Base-by-base conservation (phyloP, 2,113 vertebrate genomes). In the Pitta sordida region DNA sequence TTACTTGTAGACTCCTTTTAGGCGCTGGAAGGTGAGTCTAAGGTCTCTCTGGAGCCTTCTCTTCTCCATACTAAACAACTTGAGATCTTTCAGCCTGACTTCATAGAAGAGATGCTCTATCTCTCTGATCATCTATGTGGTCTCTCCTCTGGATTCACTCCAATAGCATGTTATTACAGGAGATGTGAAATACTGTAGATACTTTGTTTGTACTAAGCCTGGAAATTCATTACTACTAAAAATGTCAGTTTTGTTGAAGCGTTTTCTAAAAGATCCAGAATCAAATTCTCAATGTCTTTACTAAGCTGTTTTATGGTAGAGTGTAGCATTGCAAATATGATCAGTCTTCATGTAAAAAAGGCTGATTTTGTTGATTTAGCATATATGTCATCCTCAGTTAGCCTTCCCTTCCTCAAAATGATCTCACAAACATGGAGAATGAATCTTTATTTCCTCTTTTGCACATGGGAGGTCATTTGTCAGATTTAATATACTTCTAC, bases 401-500 rank as follows among this genome's bases (percentile, higher is more conserved):
- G 97, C 94, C 94, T 98, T 97, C 90, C 93, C 92, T 98, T 98
- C 98, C 97, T 98, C 98, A 98, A 97, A 98, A 98, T 98, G 98
- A 98, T 98, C 97, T 97, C 97, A 98, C 97, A 98, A 98, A 98
- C 97, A 98, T 88, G 39, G 88, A 96, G 96, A 98, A 98, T 98
- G 98, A 98, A 98, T 98, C 98, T 98, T 98, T 98, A 98, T 98
- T 98, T 98, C 97, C 97, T 98, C 95, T 96, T 98, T 98, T 98
- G 96, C 97, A 98, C 98, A 98, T 96, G 98, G 97, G 98, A 98
- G 98, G 97, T 98, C 97, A 98, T 98, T 98, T 98, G 98, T 98
- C 98, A 98, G 97, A 96, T 98, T 98, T 98, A 98, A 98, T 98
- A 97, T 94, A 97, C 92, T 97, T 98, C 97, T 96, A 98, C 97